A percentile compares a stretch with the other conserved stretches of the same genome.
Conservation (phyloP, 2,113 vertebrate species). For the Nanorana parkeri region DNA sequence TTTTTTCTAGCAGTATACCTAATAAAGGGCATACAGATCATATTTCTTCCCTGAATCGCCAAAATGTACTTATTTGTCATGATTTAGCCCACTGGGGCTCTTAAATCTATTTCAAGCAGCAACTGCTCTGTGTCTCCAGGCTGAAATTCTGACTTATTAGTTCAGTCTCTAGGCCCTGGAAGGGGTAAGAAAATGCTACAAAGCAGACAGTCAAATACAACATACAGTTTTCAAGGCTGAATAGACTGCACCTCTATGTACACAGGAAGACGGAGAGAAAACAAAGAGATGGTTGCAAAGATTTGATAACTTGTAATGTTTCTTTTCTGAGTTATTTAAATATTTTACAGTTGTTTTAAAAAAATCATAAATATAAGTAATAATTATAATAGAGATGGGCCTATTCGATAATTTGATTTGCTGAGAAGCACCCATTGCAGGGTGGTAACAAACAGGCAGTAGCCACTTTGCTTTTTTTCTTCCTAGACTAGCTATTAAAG, state of each 20-base stretch:
- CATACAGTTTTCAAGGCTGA: background rate
- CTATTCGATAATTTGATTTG: too few species aligned
- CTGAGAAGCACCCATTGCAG: too few species aligned
- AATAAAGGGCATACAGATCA: slow-evolving; percentile 1
- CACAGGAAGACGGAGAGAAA: background rate
- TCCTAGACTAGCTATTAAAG: too few species aligned
- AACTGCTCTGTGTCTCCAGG: slow-evolving; percentile 15
- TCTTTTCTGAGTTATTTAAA: too few species aligned
- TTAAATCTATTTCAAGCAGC: slow-evolving; percentile 30
- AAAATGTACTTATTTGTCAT: slow-evolving; percentile 41
- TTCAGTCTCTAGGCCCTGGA: background rate
- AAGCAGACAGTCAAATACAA: background rate
- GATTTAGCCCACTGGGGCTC: slow-evolving; percentile 21
- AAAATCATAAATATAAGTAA: too few species aligned
- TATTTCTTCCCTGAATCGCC: slow-evolving; percentile 12
- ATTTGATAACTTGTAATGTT: background rate
- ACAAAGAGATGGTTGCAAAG: background rate
- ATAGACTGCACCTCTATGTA: background rate
- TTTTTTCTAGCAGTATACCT: background rate
- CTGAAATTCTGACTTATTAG: slow-evolving; percentile 26
- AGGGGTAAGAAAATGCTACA: background rate
- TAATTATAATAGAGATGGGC: too few species aligned
- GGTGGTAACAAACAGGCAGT: too few species aligned
- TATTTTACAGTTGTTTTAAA: too few species aligned
- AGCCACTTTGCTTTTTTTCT: too few species aligned